Percentiles rank a stretch among this genome's conserved stretches.
Evolutionary conservation across 2,797 vertebrate genomes (phyloP).

Genomic region (Sylvilagus floridanus): DNA sequence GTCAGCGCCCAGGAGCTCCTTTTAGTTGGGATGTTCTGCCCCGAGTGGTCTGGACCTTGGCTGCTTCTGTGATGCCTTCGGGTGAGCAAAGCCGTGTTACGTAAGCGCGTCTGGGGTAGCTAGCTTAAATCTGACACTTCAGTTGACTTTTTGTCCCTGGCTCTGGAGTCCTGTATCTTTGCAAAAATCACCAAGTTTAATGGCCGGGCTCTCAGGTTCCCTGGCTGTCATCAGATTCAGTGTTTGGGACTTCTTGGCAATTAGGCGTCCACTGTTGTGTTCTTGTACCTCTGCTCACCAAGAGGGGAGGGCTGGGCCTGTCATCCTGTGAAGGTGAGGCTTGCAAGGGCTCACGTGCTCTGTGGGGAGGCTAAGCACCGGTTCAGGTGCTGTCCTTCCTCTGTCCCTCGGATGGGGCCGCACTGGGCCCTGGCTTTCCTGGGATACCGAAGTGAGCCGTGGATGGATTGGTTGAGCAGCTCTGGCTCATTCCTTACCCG

Average conservation of each 20-base stretch:
- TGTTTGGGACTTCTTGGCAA: conserved; percentile 65
- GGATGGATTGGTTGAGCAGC: not conserved
- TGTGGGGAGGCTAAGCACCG: not conserved
- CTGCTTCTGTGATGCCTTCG: not conserved
- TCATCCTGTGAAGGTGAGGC: not conserved
- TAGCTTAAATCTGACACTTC: conserved; percentile 47
- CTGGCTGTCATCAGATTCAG: conserved; percentile 4
- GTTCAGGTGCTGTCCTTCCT: not conserved
- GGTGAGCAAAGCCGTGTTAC: conserved; percentile 1
- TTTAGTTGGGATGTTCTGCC: not conserved
- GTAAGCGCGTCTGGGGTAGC: not conserved
- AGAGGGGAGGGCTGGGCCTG: conserved; percentile 41
- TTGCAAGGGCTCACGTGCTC: not conserved
- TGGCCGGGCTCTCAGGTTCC: conserved; percentile 50
- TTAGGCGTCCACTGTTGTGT: not conserved
- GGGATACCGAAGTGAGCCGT: not conserved
- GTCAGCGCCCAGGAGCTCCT: not conserved
- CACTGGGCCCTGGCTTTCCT: not conserved
- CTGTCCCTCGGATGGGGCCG: not conserved
- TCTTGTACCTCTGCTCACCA: not conserved
- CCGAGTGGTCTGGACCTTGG: not conserved
- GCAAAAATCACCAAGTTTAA: conserved; percentile 43
- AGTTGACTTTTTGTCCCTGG: conserved; percentile 57
- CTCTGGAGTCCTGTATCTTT: conserved; percentile 49
- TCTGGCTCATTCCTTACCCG: accelerated